Conservation (phyloP, 1,140 invertebrate genomes). For the Eupeodes corollae region DNA sequence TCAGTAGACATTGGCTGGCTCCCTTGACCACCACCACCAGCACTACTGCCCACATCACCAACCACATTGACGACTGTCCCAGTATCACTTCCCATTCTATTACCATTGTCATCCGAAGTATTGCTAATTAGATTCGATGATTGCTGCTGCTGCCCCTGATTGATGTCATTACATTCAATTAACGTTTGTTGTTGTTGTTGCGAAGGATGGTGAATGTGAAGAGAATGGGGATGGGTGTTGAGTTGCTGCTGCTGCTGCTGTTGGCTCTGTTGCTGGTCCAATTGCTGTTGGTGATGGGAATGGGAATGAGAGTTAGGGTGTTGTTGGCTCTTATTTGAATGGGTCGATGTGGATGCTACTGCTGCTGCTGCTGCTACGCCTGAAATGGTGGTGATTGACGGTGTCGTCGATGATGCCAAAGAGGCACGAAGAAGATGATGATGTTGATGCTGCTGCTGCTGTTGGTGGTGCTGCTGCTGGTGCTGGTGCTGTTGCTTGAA, state of each 20-base stretch:
- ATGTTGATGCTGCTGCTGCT: slow-evolving; percentile 6
- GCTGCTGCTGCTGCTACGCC: no score
- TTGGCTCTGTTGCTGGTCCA: slow-evolving; percentile 12
- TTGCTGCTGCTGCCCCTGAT: slow-evolving; percentile 3
- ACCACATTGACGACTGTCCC: slow-evolving; percentile 13
- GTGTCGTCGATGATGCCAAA: slow-evolving; percentile 11
- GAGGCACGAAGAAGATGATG: slow-evolving; percentile 20
- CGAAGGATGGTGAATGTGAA: neutral
- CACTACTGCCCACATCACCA: slow-evolving; percentile 28
- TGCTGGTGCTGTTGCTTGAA: slow-evolving; percentile 17
- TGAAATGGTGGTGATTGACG: slow-evolving; percentile 7
- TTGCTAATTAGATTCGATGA: slow-evolving; percentile 5
- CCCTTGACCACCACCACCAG: neutral
- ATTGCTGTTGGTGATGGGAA: slow-evolving; percentile 11
- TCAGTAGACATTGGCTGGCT: no score
- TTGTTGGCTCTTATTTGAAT: neutral
- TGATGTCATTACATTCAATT: slow-evolving; percentile 8
- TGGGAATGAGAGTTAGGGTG: no score
- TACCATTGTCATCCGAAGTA: slow-evolving; percentile 2
- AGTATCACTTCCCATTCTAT: neutral
- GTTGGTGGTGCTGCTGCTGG: slow-evolving; percentile 6
- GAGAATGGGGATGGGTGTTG: slow-evolving; percentile 11
- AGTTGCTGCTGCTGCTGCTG: slow-evolving; percentile 23
- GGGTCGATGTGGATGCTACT: neutral
- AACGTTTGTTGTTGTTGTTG: slow-evolving; percentile 5